Evolutionary conservation across 64 coral and sea anemone species (phyloP).

Genomic region (Porites australiensis): DNA sequence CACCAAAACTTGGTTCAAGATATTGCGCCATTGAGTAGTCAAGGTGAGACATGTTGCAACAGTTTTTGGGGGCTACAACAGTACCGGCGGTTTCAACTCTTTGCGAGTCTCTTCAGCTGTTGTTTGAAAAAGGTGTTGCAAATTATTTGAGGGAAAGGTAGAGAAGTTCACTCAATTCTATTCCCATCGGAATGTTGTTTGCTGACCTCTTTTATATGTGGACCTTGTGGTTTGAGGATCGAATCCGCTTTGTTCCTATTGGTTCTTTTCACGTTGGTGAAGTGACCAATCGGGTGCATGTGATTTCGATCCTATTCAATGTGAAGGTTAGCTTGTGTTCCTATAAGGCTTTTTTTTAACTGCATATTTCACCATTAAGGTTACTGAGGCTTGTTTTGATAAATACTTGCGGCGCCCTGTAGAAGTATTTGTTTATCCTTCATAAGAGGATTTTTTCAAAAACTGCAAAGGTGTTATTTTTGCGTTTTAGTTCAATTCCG

Average conservation of each 20-base stretch:
- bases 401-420: neutral
- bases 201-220: no score
- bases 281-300: neutral
- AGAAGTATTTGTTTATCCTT: neutral
- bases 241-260: no score
- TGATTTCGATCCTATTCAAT: neutral
- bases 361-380: slow-evolving; percentile 4
- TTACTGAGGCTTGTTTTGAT: slow-evolving; percentile 2
- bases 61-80: slow-evolving; percentile 10
- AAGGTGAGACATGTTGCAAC: neutral
- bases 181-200: neutral
- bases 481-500: no score
- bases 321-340: no score
- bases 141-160: slow-evolving; percentile 6
- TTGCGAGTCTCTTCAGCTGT: neutral
- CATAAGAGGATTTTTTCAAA: no score
- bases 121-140: slow-evolving; percentile 25
- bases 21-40: slow-evolving; percentile 17
- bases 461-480: no score
- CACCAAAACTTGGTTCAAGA: neutral
- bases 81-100: neutral
- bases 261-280: no score
- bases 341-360: neutral
- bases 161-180: slow-evolving; percentile 4
- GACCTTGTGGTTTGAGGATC: no score